These are phyloP conservation scores for Anoplius nigerrimus DNA, from an alignment of 2,888 invertebrate genomes.

Conservation along the genomic window DNA sequence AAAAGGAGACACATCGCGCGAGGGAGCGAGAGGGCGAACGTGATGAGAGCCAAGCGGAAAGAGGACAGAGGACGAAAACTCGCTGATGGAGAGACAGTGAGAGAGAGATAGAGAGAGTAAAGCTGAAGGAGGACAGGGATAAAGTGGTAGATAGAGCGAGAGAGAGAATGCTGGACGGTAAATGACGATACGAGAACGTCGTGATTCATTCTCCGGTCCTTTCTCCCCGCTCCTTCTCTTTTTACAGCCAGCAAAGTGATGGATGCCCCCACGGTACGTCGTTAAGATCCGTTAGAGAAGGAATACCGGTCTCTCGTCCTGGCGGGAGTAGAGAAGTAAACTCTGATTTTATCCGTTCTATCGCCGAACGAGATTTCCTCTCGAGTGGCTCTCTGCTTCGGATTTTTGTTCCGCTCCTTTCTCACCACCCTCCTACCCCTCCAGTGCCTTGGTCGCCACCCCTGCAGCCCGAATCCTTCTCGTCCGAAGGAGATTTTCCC, in stretches of 20 bases:
- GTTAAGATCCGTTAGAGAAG: not conserved
- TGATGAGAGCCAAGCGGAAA: no score
- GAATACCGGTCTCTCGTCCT: not conserved
- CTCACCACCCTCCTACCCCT: no score
- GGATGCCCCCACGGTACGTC: not conserved
- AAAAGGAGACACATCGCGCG: not conserved
- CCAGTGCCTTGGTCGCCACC: no score
- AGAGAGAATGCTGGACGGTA: not conserved
- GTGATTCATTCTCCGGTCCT: slow-evolving; percentile 1
- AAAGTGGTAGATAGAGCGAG: no score
- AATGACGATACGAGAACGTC: not conserved
- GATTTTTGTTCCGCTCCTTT: slow-evolving; percentile 2
- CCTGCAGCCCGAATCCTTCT: no score
- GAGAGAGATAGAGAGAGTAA: not conserved
- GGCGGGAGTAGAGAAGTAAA: slow-evolving; percentile 4
- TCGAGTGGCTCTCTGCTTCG: no score
- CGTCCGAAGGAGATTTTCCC: no score
- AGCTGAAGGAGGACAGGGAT: not conserved
- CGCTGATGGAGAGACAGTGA: not conserved
- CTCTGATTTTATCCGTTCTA: slow-evolving; percentile 9
- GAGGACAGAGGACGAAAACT: not conserved
- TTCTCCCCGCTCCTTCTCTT: not conserved
- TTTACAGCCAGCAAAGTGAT: slow-evolving; percentile 1
- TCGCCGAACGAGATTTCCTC: not conserved
- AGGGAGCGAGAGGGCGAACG: not conserved